Conservation (phyloP, 2,797 vertebrate species). For the Pteronotus mesoamericanus region DNA sequence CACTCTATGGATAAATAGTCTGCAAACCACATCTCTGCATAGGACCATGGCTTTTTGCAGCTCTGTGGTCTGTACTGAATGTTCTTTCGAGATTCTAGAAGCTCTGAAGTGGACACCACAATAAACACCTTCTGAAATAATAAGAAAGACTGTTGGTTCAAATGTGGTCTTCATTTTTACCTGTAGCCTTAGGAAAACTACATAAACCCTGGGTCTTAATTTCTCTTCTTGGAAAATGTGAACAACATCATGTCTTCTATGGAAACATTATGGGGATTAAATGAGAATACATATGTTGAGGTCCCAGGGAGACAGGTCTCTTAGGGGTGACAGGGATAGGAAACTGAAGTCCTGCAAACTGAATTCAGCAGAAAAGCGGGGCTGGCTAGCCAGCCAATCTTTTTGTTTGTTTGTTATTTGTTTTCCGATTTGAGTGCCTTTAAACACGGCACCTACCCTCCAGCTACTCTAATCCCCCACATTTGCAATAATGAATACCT, state of each 20-base stretch:
- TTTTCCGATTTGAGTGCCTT: not conserved
- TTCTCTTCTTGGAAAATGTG: not conserved
- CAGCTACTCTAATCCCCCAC: not conserved
- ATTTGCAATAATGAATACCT: not conserved
- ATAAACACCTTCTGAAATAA: not conserved
- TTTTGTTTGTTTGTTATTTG: not conserved
- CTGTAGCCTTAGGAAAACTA: not conserved
- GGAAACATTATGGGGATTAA: not conserved
- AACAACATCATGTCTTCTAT: not conserved
- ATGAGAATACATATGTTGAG: not conserved
- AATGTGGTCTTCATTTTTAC: not conserved
- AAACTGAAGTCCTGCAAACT: not conserved
- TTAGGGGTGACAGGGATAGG: rapidly evolving
- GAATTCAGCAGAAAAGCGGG: not conserved
- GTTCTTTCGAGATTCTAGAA: not conserved
- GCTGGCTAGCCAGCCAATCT: not conserved
- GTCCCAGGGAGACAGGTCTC: not conserved
- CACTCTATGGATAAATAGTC: not conserved
- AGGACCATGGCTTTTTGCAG: not conserved
- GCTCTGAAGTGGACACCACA: not conserved
- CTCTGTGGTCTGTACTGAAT: not conserved
- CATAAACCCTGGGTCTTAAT: not conserved
- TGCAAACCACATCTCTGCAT: not conserved
- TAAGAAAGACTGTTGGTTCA: not conserved
- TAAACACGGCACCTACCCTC: not conserved